Base-by-base conservation (phyloP, 2,113 vertebrate species). In the Perccottus glenii region DNA sequence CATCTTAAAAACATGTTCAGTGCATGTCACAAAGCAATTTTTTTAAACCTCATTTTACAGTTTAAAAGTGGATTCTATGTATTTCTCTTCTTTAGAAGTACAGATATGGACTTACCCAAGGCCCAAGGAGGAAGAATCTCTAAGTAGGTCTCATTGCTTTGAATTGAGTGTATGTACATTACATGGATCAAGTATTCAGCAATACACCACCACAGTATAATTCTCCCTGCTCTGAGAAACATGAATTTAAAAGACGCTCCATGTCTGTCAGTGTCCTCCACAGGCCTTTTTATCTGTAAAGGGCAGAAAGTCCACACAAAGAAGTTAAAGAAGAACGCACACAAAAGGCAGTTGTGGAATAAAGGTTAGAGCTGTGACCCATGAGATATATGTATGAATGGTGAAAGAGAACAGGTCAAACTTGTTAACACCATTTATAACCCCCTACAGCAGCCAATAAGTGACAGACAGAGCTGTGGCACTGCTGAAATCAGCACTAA, bases 91-190 rank as follows among this genome's bases (percentile, higher is more conserved):
- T 12, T 19, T 35, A 51, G 70, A 59, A 73, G 35, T 43, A 40
- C 51, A 59, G 5, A 27, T 36, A 38, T 50, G 64, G 44, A 88
- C 92, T 91, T 85, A 98, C 98, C 96, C 78, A 99, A 87, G 0
- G 95, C 92, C 98, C 98, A 99, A 9, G 91, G 92, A 10, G 94
- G 95, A 6, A 94, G 93, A 11, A 94, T 84, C 74, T 92, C 90
- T 86, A 99, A 89, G 68, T 95, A 94, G 40, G 91, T 80, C 86
- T 90, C 83, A 48, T 94, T 96, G 85, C 92, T 91, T 74, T 92
- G 96, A 78, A 99, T 92, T 74, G 94, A 91, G 68, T 99, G 97
- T 87, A 97, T 95, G 87, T 97, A 98, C 95, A 98, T 95, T 9
- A 93, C 63, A 42, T 95, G 96, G 70, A 95, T 92, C 95, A 99